Evolutionary conservation across 2,888 invertebrate genomes (phyloP).

Genomic region (Cataglyphis livida): DNA sequence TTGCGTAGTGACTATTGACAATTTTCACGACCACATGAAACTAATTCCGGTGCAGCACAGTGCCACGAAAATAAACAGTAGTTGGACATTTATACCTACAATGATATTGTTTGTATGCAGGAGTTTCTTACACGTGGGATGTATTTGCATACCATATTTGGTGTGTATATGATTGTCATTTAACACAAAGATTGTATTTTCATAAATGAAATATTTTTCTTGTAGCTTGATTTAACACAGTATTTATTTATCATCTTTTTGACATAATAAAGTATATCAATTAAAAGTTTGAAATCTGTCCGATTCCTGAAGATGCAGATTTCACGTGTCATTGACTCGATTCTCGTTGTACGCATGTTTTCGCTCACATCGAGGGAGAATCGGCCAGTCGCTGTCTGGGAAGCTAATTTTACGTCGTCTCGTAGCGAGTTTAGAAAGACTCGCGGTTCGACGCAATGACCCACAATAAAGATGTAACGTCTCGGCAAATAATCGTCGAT

Average conservation of each 20-base stretch:
- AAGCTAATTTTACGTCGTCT: constrained; percentile 40
- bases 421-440: constrained; percentile 24
- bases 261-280: not conserved
- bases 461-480: constrained; percentile 26
- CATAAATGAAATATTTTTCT: not conserved
- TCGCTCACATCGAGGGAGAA: constrained; percentile 34
- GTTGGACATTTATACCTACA: not conserved
- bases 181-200: not conserved
- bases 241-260: not conserved
- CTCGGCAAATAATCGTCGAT: constrained; percentile 19
- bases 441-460: constrained; percentile 36
- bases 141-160: not conserved
- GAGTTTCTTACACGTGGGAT: not conserved
- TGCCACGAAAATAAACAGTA: constrained; percentile 22
- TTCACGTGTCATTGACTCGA: constrained; percentile 37
- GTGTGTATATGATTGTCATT: constrained; percentile 18
- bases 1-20: constrained; percentile 11
- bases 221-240: not conserved
- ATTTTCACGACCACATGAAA: constrained; percentile 18
- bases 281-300: not conserved
- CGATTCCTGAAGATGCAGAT: not conserved
- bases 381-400: constrained; percentile 31
- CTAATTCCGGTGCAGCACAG: not conserved
- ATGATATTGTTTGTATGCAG: not conserved
- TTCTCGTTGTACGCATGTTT: constrained; percentile 24